Evolutionary conservation across 2,113 vertebrate genomes (phyloP).

Genomic region (Myotis yumanensis): DNA sequence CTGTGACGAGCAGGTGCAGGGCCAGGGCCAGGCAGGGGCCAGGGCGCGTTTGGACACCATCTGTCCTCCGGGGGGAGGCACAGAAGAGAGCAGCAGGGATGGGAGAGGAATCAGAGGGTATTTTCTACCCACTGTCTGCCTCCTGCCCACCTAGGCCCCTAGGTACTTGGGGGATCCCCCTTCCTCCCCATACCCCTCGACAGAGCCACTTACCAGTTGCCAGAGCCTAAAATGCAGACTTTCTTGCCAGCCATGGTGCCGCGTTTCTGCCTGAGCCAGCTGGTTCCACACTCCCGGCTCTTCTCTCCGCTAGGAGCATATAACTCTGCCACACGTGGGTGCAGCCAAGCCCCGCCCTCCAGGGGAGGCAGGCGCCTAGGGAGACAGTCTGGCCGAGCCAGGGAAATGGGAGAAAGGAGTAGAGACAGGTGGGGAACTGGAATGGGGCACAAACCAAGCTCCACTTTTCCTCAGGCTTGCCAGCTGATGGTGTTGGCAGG

Average conservation of each 20-base stretch:
- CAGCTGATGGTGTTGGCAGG: background rate
- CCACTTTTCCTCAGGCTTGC: background rate
- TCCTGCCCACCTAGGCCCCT: background rate
- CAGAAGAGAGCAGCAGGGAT: background rate
- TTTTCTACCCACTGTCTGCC: background rate
- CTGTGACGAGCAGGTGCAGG: constrained; percentile 2
- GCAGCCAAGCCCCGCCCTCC: constrained; percentile 72
- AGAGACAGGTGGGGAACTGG: constrained; percentile 57
- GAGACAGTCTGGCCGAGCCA: constrained; percentile 55
- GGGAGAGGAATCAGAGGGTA: background rate
- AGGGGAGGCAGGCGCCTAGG: constrained; percentile 45
- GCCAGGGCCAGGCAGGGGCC: background rate
- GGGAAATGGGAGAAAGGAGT: constrained; percentile 52
- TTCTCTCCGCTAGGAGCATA: constrained; percentile 26
- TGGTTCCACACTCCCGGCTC: constrained; percentile 28
- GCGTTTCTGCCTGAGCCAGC: constrained; percentile 34
- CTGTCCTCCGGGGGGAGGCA: background rate
- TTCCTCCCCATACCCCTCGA: background rate
- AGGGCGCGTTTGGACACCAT: background rate
- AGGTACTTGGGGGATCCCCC: background rate
- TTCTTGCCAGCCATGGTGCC: constrained; percentile 85
- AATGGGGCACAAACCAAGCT: background rate
- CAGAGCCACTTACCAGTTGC: constrained; percentile 92
- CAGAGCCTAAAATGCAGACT: constrained; percentile 95
- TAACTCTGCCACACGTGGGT: constrained; percentile 70